phyloP scores from a whole-genome alignment of 2,888 invertebrate genomes.

The Nymphalis urticae region DNA sequence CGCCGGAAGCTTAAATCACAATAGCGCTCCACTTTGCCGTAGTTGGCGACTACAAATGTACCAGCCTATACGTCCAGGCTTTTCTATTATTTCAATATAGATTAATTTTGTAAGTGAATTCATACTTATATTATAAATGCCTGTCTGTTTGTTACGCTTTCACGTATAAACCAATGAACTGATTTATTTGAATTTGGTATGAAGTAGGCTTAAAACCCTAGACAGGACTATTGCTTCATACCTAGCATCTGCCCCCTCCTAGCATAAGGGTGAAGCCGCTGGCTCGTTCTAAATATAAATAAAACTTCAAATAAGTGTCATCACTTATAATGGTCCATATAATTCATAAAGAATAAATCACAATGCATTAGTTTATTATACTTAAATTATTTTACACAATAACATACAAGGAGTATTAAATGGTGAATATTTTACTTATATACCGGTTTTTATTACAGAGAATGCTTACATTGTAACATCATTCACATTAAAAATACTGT shows the following conservation, averaged over 20 bases:
- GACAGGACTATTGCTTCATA: no score
- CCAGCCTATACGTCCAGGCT: no score
- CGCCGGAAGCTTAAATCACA: no score
- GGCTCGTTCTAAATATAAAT: slow-evolving; percentile 19
- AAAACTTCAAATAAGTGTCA: slow-evolving; percentile 52
- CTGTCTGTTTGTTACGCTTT: no score
- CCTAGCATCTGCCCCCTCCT: no score
- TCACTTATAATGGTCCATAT: slow-evolving; percentile 75
- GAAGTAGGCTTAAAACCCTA: no score
- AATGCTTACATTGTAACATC: slow-evolving; percentile 31
- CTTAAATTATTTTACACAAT: slow-evolving; percentile 54
- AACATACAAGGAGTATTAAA: slow-evolving; percentile 65
- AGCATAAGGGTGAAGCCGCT: no score
- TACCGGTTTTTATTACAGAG: slow-evolving; percentile 44
- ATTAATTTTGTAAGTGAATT: no score
- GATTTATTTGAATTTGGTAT: background rate
- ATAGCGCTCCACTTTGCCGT: no score
- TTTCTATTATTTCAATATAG: no score
- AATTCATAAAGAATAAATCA: slow-evolving; percentile 77
- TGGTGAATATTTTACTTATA: slow-evolving; percentile 48
- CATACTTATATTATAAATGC: no score
- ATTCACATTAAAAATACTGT: slow-evolving; percentile 37
- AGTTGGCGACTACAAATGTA: no score
- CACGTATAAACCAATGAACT: background rate
- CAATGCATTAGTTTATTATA: slow-evolving; percentile 68